Conservation (phyloP, 2,888 invertebrate genomes). For the Melitaea athalia region DNA sequence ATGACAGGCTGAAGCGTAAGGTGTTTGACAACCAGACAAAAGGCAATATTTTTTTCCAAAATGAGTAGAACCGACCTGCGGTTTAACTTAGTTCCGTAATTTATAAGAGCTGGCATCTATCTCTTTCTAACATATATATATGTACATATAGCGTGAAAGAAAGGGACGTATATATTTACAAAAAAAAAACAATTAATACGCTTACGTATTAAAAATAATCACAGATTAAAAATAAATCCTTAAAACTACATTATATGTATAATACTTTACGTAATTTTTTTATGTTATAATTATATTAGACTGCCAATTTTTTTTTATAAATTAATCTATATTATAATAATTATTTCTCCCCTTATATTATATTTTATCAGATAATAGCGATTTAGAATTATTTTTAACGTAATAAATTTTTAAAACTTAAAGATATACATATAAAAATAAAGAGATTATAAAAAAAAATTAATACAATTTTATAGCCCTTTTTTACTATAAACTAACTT, state of each 20-base stretch:
- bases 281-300: slow-evolving; percentile 15
- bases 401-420: neutral
- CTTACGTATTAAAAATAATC: slow-evolving; percentile 16
- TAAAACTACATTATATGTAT: slow-evolving; percentile 16
- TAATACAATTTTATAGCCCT: neutral
- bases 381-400: slow-evolving; percentile 24
- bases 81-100: neutral
- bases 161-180: neutral
- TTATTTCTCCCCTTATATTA: slow-evolving; percentile 19
- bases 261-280: slow-evolving; percentile 20
- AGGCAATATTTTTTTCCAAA: no score
- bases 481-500: neutral
- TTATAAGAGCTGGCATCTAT: neutral
- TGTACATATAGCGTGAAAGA: neutral
- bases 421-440: neutral
- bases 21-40: no score
- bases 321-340: slow-evolving; percentile 30
- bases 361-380: slow-evolving; percentile 21
- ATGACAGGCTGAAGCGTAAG: no score
- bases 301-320: slow-evolving; percentile 30
- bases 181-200: slow-evolving; percentile 2
- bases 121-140: slow-evolving; percentile 3
- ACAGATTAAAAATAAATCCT: slow-evolving; percentile 18
- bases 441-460: neutral
- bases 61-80: no score